Percentiles rank a stretch among this genome's conserved stretches.
Conservation (phyloP, 1,140 invertebrate genomes). For the Scaptomyza pallida region DNA sequence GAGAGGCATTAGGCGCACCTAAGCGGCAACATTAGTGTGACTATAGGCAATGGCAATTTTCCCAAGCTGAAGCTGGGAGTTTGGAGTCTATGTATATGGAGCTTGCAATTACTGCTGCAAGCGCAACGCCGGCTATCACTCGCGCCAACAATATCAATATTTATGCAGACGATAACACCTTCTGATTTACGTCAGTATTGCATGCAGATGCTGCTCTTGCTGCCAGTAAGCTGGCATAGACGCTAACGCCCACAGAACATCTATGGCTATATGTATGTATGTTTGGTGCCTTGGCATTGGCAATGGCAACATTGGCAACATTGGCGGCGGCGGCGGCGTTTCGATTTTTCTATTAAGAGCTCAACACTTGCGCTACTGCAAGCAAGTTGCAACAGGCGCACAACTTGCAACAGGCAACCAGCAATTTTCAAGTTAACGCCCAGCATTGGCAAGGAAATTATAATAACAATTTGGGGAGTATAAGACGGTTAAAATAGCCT, state of each 20-base stretch:
- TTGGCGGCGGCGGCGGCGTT: conserved; percentile 37
- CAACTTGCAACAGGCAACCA: conserved; percentile 58
- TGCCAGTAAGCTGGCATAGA: conserved; percentile 13
- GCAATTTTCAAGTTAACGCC: conserved; percentile 80
- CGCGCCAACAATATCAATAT: conserved; percentile 81
- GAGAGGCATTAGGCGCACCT: conserved; percentile 73
- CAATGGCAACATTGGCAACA: conserved; percentile 5
- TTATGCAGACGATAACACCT: conserved; percentile 83
- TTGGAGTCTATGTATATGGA: conserved; percentile 33
- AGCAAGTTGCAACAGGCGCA: conserved; percentile 44
- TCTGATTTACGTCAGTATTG: conserved; percentile 78
- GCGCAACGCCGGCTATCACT: conserved; percentile 81
- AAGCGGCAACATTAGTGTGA: conserved; percentile 67
- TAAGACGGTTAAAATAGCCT: background rate
- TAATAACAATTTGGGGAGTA: conserved; percentile 2
- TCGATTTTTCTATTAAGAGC: conserved; percentile 79
- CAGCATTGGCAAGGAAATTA: conserved; percentile 49
- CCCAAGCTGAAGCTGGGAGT: conserved; percentile 48
- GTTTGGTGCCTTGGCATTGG: conserved; percentile 6
- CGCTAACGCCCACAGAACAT: conserved; percentile 35
- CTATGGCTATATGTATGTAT: conserved; percentile 1
- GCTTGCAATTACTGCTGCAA: conserved; percentile 76
- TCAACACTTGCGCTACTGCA: conserved; percentile 80
- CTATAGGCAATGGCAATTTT: conserved; percentile 65
- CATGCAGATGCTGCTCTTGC: conserved; percentile 66